Base-by-base conservation (phyloP, 2,113 vertebrate species). In the Chinchilla lanigera region DNA sequence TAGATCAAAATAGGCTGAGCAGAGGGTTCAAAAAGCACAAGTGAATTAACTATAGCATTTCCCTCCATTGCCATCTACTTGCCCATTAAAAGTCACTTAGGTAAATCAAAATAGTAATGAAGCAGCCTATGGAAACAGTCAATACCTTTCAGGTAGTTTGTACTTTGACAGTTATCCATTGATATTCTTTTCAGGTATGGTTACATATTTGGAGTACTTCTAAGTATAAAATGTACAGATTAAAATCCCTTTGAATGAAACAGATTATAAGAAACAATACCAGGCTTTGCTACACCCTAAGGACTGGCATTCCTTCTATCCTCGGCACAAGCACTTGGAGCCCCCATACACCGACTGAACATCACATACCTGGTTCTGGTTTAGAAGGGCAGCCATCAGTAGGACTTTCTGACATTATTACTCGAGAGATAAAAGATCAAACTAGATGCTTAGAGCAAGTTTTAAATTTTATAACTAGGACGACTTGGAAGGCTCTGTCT, bases 361-460 rank as follows among this genome's bases (percentile, higher is more conserved):
- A 1, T 13, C 0, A 98, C 98, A 0, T 99, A 99, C 99, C 99
- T 97, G 98, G 99, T 75, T 98, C 98, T 92, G 96, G 96, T 95
- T 98, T 83, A 77, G 98, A 95, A 80, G 96, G 94, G 89, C 90
- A 96, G 90, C 98, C 97, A 30, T 97, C 98, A 8, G 95, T 93
- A 17, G 97, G 82, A 82, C 98, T 97, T 96, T 98, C 98, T 47
- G 98, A 98, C 98, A 99, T 98, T 88, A 97, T 89, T 85, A 93
- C 92, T 89, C 52, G 77, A 80, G 84, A 44, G 78, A 93, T 47
- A 80, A 35, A 90, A 77, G 95, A 73, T 77, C 75, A 96, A 97
- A 73, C 54, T 56, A 28, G 84, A 97, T 0, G 83, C 71, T 84
- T 83, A 92, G 1, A 50, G 78, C 56, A 89, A 96, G 91, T 81